phyloP scores from a whole-genome alignment of 2,888 invertebrate species.

The Orchestes rusci region DNA sequence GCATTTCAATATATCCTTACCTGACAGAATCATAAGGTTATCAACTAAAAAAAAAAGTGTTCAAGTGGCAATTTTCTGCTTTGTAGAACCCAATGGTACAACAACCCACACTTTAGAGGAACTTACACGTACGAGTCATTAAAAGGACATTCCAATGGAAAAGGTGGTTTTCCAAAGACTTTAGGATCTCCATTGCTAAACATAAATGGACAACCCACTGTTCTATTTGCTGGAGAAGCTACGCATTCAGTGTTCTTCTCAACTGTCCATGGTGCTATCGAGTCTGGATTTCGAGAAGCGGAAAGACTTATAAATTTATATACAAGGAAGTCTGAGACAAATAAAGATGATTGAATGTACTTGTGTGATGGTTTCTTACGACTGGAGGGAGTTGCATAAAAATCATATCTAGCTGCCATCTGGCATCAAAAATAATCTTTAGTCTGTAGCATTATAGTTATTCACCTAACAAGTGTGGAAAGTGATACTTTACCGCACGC shows the following conservation, averaged over 20 bases:
- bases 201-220: slow-evolving; percentile 42
- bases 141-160: slow-evolving; percentile 19
- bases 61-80: background rate
- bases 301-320: slow-evolving; percentile 16
- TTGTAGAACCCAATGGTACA: slow-evolving; percentile 29
- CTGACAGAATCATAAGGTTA: slow-evolving; percentile 35
- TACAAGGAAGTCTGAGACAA: slow-evolving; percentile 7
- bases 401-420: too few relatives aligned
- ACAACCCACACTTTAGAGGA: slow-evolving; percentile 30
- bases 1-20: slow-evolving; percentile 44
- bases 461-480: too few relatives aligned
- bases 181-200: slow-evolving; percentile 14
- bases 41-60: background rate
- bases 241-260: slow-evolving; percentile 42
- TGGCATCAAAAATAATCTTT: too few relatives aligned
- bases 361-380: too few relatives aligned
- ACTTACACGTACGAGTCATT: slow-evolving; percentile 29
- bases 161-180: slow-evolving; percentile 1
- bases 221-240: slow-evolving; percentile 53
- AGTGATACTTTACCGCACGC: too few relatives aligned
- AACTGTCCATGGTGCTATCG: slow-evolving; percentile 47
- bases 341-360: too few relatives aligned
- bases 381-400: too few relatives aligned
- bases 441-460: too few relatives aligned
- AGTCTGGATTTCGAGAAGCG: slow-evolving; percentile 45